Base-by-base conservation (phyloP, 1,140 invertebrate genomes). In the Ips nitidus region DNA sequence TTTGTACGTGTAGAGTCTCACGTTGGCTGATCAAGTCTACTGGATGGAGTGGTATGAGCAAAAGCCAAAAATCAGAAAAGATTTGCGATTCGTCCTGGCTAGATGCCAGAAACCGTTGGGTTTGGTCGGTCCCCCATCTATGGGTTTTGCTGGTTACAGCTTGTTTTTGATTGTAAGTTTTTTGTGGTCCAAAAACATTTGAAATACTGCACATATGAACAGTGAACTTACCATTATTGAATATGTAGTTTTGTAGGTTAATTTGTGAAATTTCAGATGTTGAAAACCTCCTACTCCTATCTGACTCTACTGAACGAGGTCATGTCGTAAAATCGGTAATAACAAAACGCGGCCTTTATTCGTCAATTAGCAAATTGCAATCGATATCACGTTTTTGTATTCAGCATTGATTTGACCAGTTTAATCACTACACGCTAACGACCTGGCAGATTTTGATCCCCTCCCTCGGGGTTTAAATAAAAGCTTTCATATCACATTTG, bases 231-330 rank as follows among this genome's bases (percentile, higher is more conserved):
- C 22, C 22, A 22, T 22, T 52, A 3, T 66, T 38, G 2, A 56
- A 57, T 4, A 55, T 64, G 0, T 41, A 7, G 41, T 45, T 4
- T 43, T 5, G 36, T 61, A 45, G 5, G n/a, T 60, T 43, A 68
- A 7, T 68, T 53, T 36, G 40, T 1, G 36, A 58, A 52, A 39
- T 71, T 71, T 50, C 42, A 71, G 70, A 56, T 71, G 50, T 50
- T 71, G 8, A 71, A 67, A 57, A 71, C 70, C 22, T 67, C 70
- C 8, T 71, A 71, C 47, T 42, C 70, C n/a, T 71, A 71, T 36
- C 45, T 71, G 4, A 71, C 70, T 1, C 22, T 71, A 7, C 58
- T 71, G 4, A 66, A 71, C 37, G 41, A 71, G 37, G 47, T 52
- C 43, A 52, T 62, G 5, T 71, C 22, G 22, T 22, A 22, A 22